Evolutionary conservation across 1,140 invertebrate genomes (phyloP).

Genomic region (Caenorhabditis remanei): DNA sequence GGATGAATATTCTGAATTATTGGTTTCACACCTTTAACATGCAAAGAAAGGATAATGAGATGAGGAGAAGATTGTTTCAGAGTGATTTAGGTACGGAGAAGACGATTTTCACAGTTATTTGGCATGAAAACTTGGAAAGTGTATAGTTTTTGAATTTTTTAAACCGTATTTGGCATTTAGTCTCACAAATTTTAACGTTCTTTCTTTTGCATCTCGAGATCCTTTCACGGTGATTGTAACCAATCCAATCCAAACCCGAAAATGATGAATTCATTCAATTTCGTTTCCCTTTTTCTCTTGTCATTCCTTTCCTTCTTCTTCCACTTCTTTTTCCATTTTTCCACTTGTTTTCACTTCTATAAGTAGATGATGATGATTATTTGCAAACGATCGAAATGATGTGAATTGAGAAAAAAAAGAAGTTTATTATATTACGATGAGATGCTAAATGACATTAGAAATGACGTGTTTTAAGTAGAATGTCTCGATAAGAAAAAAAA

Average conservation of each 20-base stretch:
- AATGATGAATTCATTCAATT: not conserved
- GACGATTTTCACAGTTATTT: no score
- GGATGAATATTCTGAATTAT: no score
- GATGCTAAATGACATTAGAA: not conserved
- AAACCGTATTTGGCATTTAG: no score
- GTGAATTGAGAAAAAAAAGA: constrained; percentile 13
- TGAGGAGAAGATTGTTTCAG: no score
- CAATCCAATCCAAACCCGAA: constrained; percentile 9
- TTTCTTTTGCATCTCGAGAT: not conserved
- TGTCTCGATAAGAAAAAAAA: not conserved
- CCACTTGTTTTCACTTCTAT: constrained; percentile 21
- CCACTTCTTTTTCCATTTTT: not conserved
- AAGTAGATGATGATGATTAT: not conserved
- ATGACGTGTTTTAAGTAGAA: constrained; percentile 2
- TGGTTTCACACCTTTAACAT: no score
- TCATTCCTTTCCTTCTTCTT: not conserved
- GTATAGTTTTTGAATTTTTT: no score
- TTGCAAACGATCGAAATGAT: constrained; percentile 26
- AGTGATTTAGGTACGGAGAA: no score
- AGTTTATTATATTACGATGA: constrained; percentile 14
- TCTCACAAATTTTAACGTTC: no score
- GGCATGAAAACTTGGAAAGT: no score
- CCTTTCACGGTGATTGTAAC: not conserved
- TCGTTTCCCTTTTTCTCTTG: not conserved
- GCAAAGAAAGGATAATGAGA: no score